Evolutionary conservation across 2,113 vertebrate species (phyloP), one percentile per base, ranked within the genome.

Genomic region (Deroptyus accipitrinus): DNA sequence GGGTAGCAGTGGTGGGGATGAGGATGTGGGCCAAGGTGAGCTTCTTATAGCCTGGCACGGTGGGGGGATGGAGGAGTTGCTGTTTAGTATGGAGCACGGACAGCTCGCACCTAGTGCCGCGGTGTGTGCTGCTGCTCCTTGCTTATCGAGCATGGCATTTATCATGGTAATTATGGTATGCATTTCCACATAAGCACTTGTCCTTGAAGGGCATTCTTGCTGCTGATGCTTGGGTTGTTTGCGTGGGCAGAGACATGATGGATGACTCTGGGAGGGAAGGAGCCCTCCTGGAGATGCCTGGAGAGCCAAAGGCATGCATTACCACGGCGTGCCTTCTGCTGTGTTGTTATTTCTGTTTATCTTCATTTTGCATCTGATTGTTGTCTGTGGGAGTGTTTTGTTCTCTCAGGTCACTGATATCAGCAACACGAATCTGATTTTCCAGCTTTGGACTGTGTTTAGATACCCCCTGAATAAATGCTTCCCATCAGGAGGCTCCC

Each of bases 51-150:
- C 61, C 48, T 2, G 5, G 49, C 2, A 0, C 3, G 3, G 12
- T 1, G 23, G 2, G 28, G n/a, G 63, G 28, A 14, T 1, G 1
- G 20, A 22, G 31, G 22, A 28, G 83, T 3, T 12, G 73, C 86
- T 25, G 28, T 6, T 44, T 2, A 0, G 28, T 2, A 4, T 6
- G 12, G 37, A 1, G 27, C 39, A 4, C 1, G 24, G 27, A 8
- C 22, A 25, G 59, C 59, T 10, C 4, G 2, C 7, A 7, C 44
- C 13, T 0, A 4, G 35, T 1, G 3, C 15, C 5, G 0, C 4
- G 0, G n/a, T 0, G 5, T 0, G 41, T 1, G 59, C 51, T 27
- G 61, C 95, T 20, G 78, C 64, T 61, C 66, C 75, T 22, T 13
- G 0, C 83, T 37, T 35, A 0, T 0, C 66, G 5, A 4, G 89